These are phyloP conservation scores for Petrocephalus microphthalmus DNA, from an alignment of 2,113 vertebrate species.

Conservation along the genomic window DNA sequence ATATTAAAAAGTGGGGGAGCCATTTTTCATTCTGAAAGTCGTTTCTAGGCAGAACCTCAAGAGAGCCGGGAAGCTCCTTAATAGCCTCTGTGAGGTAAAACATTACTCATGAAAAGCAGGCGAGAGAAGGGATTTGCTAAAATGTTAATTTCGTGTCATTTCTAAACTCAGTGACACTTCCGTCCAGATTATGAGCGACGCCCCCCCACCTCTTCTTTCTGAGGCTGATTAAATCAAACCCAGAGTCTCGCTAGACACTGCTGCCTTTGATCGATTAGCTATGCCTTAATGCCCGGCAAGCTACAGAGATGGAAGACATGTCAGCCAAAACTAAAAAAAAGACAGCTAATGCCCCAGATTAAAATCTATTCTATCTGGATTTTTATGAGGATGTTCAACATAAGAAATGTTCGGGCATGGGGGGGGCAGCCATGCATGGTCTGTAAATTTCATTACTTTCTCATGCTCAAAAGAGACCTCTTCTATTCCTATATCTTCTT, in stretches of 20 bases:
- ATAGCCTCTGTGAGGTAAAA: background rate
- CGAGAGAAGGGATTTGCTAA: background rate
- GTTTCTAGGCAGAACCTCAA: background rate
- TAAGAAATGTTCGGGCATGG: background rate
- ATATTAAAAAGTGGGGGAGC: background rate
- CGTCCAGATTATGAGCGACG: conserved; percentile 37
- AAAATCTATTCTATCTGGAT: background rate
- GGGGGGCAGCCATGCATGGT: background rate
- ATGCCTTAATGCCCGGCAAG: background rate
- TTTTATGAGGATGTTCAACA: conserved; percentile 8
- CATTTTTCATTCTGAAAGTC: background rate
- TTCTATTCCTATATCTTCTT: background rate
- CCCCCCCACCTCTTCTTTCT: conserved; percentile 24
- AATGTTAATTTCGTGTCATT: conserved; percentile 16
- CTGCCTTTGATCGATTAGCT: conserved; percentile 43
- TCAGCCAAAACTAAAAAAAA: conserved; percentile 6
- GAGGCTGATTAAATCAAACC: conserved; percentile 31
- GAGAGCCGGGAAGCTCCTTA: conserved; percentile 10
- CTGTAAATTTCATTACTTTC: background rate
- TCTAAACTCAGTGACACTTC: conserved; percentile 2
- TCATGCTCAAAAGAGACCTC: background rate
- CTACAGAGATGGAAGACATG: background rate
- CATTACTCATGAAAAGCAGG: conserved; percentile 2
- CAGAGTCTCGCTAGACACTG: conserved; percentile 10
- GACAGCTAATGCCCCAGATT: conserved; percentile 4